These are phyloP conservation scores for Sebastes diploproa DNA, from an alignment of 2,797 vertebrate species.

Conservation along the genomic window DNA sequence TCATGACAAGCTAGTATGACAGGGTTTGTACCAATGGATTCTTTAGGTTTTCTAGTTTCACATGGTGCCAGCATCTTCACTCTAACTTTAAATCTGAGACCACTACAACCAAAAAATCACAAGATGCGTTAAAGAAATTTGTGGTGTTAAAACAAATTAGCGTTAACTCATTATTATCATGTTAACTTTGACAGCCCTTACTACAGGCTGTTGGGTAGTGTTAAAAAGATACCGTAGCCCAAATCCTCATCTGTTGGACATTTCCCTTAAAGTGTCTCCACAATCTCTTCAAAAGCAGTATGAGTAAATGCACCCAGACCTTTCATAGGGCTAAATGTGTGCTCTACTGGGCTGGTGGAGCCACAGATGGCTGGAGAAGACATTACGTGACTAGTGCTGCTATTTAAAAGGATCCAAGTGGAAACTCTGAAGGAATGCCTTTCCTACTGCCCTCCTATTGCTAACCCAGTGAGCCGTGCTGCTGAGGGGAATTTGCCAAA, in stretches of 20 bases:
- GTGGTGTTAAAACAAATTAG: too few relatives aligned
- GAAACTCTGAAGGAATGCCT: conserved; percentile 82
- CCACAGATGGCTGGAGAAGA: conserved; percentile 66
- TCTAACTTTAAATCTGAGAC: too few relatives aligned
- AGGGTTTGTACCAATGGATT: too few relatives aligned
- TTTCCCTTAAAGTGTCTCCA: not conserved
- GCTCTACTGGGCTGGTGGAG: conserved; percentile 35
- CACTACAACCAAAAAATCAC: too few relatives aligned
- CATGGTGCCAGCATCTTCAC: too few relatives aligned
- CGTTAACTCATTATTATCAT: too few relatives aligned
- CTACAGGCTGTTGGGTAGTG: not conserved
- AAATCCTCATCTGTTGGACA: not conserved
- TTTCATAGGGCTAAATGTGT: conserved; percentile 18
- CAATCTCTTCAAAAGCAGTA: not conserved
- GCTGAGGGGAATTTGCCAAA: conserved; percentile 49
- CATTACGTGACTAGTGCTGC: conserved; percentile 63
- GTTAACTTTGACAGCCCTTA: too few relatives aligned
- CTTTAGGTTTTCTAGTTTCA: too few relatives aligned
- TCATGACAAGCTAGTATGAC: too few relatives aligned
- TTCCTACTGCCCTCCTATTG: conserved; percentile 41
- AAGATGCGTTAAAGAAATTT: too few relatives aligned
- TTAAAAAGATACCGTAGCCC: not conserved
- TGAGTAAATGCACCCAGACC: conserved; percentile 27
- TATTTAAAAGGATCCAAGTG: conserved; percentile 65
- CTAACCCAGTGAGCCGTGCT: conserved; percentile 54